Conservation (phyloP, 2,888 invertebrate genomes). For the Agrotis segetum region DNA sequence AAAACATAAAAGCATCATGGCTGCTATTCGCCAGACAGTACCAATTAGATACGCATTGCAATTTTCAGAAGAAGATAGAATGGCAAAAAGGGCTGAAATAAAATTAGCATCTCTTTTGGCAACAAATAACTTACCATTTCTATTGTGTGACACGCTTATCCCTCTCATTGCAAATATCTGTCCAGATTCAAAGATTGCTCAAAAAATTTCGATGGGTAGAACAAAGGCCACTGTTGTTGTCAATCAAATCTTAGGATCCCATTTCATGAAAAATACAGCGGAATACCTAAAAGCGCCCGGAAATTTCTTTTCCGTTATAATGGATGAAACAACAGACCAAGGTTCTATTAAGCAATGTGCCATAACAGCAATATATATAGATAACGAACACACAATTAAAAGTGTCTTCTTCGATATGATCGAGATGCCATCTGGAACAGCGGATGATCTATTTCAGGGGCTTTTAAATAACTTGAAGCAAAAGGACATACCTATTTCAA, state of each 20-base stretch:
- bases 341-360: constrained; percentile 23
- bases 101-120: constrained; percentile 16
- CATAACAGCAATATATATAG: constrained; percentile 18
- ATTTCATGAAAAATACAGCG: constrained; percentile 27
- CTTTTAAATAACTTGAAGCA: constrained; percentile 12
- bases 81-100: constrained; percentile 17
- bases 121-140: constrained; percentile 21
- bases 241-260: constrained; percentile 1
- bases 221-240: constrained; percentile 8
- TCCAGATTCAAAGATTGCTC: constrained; percentile 18
- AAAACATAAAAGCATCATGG: constrained; percentile 18
- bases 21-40: constrained; percentile 9
- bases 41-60: constrained; percentile 17
- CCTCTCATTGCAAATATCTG: constrained; percentile 13
- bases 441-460: constrained; percentile 15
- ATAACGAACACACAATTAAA: constrained; percentile 17
- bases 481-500: constrained; percentile 17
- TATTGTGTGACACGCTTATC: constrained; percentile 8
- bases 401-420: constrained; percentile 24
- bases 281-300: constrained; percentile 23
- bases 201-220: constrained; percentile 19
- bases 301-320: constrained; percentile 25
- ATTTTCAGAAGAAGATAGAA: constrained; percentile 16
- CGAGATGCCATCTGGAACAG: constrained; percentile 15
- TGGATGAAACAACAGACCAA: constrained; percentile 32